Evolutionary conservation across 1,140 invertebrate genomes (phyloP).

Genomic region (Drosophila lowei): DNA sequence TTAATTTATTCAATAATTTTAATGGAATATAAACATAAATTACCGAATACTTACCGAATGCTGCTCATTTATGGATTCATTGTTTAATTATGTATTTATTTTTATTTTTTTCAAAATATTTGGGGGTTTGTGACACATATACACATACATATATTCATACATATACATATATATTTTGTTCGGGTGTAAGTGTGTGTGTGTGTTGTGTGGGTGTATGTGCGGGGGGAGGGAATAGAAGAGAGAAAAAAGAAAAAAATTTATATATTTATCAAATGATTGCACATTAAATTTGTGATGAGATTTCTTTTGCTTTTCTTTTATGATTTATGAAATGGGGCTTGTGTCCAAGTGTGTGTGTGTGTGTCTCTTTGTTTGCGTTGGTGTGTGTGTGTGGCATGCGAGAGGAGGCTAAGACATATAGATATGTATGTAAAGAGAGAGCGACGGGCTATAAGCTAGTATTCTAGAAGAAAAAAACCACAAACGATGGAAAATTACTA

Average conservation of each 20-base stretch:
- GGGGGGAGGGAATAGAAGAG: constrained; percentile 61
- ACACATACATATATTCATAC: constrained; percentile 50
- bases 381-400: constrained; percentile 22
- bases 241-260: constrained; percentile 64
- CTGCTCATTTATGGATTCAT: constrained; percentile 26
- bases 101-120: constrained; percentile 12
- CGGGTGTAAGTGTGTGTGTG: constrained; percentile 15
- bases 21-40: constrained; percentile 2
- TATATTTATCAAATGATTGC: constrained; percentile 67
- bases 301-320: constrained; percentile 16
- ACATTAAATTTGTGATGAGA: constrained; percentile 50
- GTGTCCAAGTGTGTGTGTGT: constrained; percentile 1
- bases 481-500: neutral
- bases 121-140: constrained; percentile 32
- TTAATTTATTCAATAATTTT: neutral
- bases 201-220: constrained; percentile 29
- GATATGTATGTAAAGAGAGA: constrained; percentile 3
- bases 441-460: constrained; percentile 8
- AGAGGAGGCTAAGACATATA: neutral
- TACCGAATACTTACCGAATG: constrained; percentile 39
- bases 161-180: constrained; percentile 41
- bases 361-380: constrained; percentile 8
- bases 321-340: constrained; percentile 14
- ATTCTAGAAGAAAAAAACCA: neutral
- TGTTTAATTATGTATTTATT: constrained; percentile 9